Conservation (phyloP, 2,113 vertebrate species). For the Dasyurus viverrinus region DNA sequence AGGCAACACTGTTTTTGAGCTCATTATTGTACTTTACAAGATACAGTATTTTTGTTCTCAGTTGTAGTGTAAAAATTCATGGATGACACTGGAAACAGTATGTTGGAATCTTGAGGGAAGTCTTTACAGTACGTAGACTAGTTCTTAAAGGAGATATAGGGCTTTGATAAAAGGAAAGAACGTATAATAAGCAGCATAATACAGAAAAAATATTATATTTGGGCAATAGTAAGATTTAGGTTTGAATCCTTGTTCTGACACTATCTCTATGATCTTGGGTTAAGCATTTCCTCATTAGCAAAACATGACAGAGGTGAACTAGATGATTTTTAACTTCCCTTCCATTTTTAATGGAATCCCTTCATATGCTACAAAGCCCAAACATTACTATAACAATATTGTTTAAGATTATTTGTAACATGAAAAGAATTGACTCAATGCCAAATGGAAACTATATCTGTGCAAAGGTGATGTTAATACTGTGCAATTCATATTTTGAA, state of each 20-base stretch:
- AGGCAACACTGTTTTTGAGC: background rate
- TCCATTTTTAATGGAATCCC: background rate
- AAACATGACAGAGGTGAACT: background rate
- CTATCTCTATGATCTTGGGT: background rate
- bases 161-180: background rate
- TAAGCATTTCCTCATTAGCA: background rate
- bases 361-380: background rate
- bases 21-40: background rate
- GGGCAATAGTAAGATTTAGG: background rate
- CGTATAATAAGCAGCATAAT: background rate
- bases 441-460: slow-evolving; percentile 1
- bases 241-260: background rate
- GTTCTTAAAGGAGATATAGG: background rate
- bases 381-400: background rate
- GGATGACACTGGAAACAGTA: background rate
- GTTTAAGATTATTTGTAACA: background rate
- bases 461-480: background rate
- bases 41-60: background rate
- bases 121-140: background rate
- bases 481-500: background rate
- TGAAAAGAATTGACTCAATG: background rate
- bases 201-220: background rate
- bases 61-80: background rate
- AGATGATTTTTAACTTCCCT: background rate
- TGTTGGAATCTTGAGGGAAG: background rate